phyloP scores from a whole-genome alignment of 2,797 vertebrate species.

The Odontamblyopus lacepedii region DNA sequence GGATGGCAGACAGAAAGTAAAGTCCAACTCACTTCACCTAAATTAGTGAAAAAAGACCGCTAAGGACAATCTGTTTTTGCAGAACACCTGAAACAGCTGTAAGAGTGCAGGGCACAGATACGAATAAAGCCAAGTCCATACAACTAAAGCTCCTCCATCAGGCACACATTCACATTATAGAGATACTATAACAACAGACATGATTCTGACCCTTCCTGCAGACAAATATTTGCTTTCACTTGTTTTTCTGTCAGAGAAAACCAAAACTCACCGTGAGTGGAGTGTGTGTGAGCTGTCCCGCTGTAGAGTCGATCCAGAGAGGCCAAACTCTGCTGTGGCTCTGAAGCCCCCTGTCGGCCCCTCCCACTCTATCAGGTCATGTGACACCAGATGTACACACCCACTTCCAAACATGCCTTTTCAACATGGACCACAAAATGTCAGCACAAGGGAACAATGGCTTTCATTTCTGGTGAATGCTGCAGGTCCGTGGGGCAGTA shows the following conservation, averaged over 20 bases:
- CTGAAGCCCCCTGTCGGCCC: conserved; percentile 56
- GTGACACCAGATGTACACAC: conserved; percentile 69
- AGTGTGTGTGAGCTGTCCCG: conserved; percentile 57
- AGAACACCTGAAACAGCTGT: conserved; percentile 20
- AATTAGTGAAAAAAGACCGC: background rate
- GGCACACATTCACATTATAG: background rate
- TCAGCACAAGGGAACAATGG: background rate
- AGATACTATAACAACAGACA: background rate
- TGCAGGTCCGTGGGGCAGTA: background rate
- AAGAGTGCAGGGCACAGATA: conserved; percentile 24
- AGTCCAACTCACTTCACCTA: too few species aligned
- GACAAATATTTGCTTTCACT: conserved; percentile 19
- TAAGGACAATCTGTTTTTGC: conserved; percentile 15
- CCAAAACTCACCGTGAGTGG: conserved; percentile 69
- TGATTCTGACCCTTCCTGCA: conserved; percentile 16
- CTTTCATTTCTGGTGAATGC: background rate
- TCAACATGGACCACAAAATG: background rate
- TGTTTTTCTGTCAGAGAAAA: conserved; percentile 26
- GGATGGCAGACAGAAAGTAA: too few species aligned
- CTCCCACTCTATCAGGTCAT: conserved; percentile 67
- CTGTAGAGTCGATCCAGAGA: conserved; percentile 71
- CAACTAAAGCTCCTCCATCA: background rate
- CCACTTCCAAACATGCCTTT: conserved; percentile 55
- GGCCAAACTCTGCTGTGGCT: conserved; percentile 73
- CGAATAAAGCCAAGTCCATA: conserved; percentile 1